A percentile compares a stretch with the other conserved stretches of the same genome.
phyloP scores from a whole-genome alignment of 2,888 invertebrate genomes.

The Sthenelais limicola region DNA sequence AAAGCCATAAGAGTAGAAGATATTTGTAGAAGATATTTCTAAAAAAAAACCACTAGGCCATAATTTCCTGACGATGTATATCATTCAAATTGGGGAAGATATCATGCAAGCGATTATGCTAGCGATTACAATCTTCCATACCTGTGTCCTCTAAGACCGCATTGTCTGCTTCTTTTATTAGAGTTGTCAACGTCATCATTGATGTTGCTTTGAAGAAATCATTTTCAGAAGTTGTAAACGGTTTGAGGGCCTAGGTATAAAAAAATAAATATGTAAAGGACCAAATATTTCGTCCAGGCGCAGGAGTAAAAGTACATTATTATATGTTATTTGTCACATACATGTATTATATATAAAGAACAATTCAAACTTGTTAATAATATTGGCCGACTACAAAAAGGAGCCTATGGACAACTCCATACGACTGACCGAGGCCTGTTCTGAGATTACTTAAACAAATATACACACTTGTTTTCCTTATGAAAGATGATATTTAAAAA shows the following conservation, averaged over 20 bases:
- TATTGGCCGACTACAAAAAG: too few relatives aligned
- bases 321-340: too few relatives aligned
- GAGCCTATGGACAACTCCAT: too few relatives aligned
- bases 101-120: neutral
- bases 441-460: too few relatives aligned
- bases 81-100: neutral
- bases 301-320: too few relatives aligned
- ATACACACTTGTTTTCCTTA: too few relatives aligned
- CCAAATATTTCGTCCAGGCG: too few relatives aligned
- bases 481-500: too few relatives aligned
- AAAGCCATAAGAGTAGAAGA: neutral
- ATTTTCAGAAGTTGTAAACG: constrained; percentile 38
- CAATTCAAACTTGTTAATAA: too few relatives aligned
- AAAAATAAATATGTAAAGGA: neutral
- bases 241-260: constrained; percentile 52
- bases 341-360: too few relatives aligned
- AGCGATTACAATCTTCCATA: neutral
- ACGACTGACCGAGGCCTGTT: too few relatives aligned
- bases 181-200: constrained; percentile 33
- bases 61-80: neutral
- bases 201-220: constrained; percentile 42
- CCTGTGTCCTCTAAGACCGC: constrained; percentile 40
- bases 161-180: constrained; percentile 44
- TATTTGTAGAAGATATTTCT: neutral
- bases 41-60: neutral